A percentile compares a stretch with the other conserved stretches of the same genome.
Conservation (phyloP, 2,888 invertebrate species). For the Drosophila mercatorum region DNA sequence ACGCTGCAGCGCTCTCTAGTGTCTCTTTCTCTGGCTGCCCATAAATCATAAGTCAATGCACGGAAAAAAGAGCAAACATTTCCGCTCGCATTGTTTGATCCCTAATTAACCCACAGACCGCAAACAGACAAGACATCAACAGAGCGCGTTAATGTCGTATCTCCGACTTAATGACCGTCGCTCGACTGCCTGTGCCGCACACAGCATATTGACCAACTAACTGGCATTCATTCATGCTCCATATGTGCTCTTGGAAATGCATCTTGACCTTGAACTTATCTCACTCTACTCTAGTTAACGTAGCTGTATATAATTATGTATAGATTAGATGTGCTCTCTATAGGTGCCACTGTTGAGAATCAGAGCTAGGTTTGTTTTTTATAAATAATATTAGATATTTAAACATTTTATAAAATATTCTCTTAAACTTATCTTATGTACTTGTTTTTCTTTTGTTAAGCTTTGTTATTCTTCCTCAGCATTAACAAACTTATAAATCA, state of each 20-base stretch:
- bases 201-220: slow-evolving; percentile 39
- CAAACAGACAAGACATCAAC: slow-evolving; percentile 11
- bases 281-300: neutral
- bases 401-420: neutral
- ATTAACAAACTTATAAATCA: too few relatives aligned
- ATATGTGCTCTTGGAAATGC: slow-evolving; percentile 15
- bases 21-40: neutral
- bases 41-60: slow-evolving; percentile 45
- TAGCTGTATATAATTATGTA: neutral
- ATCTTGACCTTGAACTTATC: slow-evolving; percentile 47
- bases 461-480: neutral
- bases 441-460: neutral
- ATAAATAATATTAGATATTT: too few relatives aligned
- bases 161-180: slow-evolving; percentile 55
- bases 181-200: slow-evolving; percentile 9
- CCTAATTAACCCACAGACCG: slow-evolving; percentile 70
- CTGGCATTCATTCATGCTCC: slow-evolving; percentile 15
- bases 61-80: slow-evolving; percentile 52
- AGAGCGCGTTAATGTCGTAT: slow-evolving; percentile 40
- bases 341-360: neutral
- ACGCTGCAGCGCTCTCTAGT: slow-evolving; percentile 45
- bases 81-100: slow-evolving; percentile 52
- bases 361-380: too few relatives aligned
- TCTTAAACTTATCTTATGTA: neutral
- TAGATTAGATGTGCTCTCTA: neutral